Percentiles rank a stretch among this genome's conserved stretches.
phyloP scores from a whole-genome alignment of 1,140 invertebrate genomes.

The Caenorhabditis latens region DNA sequence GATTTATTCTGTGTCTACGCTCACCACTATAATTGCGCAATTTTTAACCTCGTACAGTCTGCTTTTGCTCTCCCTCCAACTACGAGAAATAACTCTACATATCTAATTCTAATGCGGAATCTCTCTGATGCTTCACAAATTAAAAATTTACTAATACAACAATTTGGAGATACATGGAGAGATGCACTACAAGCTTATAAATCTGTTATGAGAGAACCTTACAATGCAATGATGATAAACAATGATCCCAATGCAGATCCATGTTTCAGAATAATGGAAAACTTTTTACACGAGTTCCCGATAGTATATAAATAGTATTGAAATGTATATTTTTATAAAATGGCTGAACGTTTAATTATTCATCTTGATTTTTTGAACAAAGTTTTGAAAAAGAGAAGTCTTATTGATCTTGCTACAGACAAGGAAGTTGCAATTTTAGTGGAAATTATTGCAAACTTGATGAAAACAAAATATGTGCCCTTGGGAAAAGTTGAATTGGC shows the following conservation, averaged over 20 bases:
- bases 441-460: background rate
- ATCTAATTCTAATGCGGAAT: background rate
- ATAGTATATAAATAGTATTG: background rate
- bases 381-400: background rate
- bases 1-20: conserved; percentile 2
- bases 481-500: background rate
- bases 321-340: background rate
- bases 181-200: background rate
- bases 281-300: background rate
- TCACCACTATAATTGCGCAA: conserved; percentile 5
- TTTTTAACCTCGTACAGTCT: background rate
- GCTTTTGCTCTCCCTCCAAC: background rate
- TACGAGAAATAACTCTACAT: conserved; percentile 1
- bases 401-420: background rate
- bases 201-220: background rate
- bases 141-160: background rate
- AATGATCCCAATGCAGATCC: background rate
- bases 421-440: background rate
- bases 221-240: background rate
- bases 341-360: background rate
- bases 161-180: background rate
- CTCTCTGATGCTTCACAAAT: conserved; percentile 7
- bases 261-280: background rate
- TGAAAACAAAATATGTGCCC: background rate
- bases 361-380: background rate